phyloP scores from a whole-genome alignment of 1,140 invertebrate species.

The Reticulitermes speratus region DNA sequence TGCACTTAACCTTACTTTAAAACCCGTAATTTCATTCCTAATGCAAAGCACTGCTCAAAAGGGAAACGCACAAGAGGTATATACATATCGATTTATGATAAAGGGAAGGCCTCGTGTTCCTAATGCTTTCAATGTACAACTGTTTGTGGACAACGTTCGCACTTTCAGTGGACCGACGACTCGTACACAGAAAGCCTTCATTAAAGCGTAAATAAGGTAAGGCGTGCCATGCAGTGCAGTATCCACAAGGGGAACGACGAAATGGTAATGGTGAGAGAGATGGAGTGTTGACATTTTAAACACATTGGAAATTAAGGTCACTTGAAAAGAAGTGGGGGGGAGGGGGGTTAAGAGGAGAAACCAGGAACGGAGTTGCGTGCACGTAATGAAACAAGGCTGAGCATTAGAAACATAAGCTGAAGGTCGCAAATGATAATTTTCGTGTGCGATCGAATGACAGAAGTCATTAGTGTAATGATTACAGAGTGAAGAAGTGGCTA shows the following conservation, averaged over 20 bases:
- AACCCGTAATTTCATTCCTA: conserved; percentile 10
- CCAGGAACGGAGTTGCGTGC: neutral
- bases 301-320: conserved; percentile 15
- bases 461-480: neutral
- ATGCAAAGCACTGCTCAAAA: conserved; percentile 3
- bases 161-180: neutral
- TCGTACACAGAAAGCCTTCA: conserved; percentile 3
- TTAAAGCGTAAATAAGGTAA: conserved; percentile 9
- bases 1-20: conserved; percentile 12
- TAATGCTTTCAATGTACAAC: neutral
- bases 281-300: neutral
- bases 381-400: neutral
- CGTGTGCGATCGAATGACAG: neutral
- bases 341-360: neutral
- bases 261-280: conserved; percentile 10
- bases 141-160: neutral
- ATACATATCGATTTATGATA: conserved; percentile 1
- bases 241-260: conserved; percentile 1
- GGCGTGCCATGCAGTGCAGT: neutral
- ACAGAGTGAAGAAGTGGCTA: no score
- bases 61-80: neutral
- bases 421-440: neutral
- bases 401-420: neutral
- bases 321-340: conserved; percentile 4
- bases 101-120: neutral